Evolutionary conservation across 2,113 vertebrate genomes (phyloP), one percentile per base, ranked within the genome.

Genomic region (Cettia cetti): DNA sequence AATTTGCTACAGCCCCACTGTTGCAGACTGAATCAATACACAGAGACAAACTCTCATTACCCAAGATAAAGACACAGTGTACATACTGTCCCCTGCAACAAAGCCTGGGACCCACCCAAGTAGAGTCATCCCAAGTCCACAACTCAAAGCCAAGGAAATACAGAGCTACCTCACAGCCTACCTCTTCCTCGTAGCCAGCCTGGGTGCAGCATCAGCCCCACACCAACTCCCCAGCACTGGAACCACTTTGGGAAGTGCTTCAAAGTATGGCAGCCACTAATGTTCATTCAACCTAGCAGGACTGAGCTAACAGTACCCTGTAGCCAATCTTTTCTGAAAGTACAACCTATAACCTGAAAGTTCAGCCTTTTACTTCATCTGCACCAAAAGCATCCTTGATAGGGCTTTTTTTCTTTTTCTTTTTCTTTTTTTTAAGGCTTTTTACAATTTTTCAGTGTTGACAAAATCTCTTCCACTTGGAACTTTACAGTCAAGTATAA

Each of bases 221-320:
- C 0, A 1, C 13, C 5, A 3, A 24, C 4, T 42, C n/a, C 49
- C 17, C 3, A 1, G 26, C 63, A 23, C 37, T 20, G 40, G 33
- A 84, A 78, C 5, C 35, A 15, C 11, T 14, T 12, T 11, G 11
- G 60, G 28, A 74, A 65, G 18, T 1, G 15, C 24, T 66, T 75
- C 15, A 0, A 42, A 75, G 42, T 15, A 59, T 3, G 17, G 31
- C 56, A 86, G 50, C 14, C 31, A 28, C 63, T 26, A 30, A 33
- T 1, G 56, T n/a, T n/a, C n/a, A 27, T 3, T 60, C 50, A 75
- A 7, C 4, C 6, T 6, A 64, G 13, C 40, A 60, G 17, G 20
- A 39, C 2, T 60, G 27, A 90, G 27, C 19, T 24, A 61, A 78
- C 18, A 77, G n/a, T 11, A 56, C 52, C 30, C 14, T 68, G 47